These are phyloP conservation scores for Archilochus colubris DNA, from an alignment of 2,113 vertebrate species.

Conservation along the genomic window DNA sequence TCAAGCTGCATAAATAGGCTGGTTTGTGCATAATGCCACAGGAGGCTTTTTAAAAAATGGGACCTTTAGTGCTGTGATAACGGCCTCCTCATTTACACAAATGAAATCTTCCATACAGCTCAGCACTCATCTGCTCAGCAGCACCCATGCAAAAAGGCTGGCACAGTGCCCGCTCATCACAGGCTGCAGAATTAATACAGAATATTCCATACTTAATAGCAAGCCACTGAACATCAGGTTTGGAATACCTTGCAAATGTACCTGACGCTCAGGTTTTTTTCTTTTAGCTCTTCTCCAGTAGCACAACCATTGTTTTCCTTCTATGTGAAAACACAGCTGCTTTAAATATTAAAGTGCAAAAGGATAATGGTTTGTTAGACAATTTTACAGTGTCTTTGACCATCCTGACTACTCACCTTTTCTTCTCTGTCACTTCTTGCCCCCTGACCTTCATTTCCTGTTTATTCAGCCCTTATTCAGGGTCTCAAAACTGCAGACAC, in stretches of 20 bases:
- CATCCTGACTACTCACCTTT: not conserved
- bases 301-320: not conserved
- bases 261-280: not conserved
- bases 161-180: not conserved
- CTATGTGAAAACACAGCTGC: not conserved
- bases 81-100: constrained; percentile 50
- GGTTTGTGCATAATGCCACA: constrained; percentile 60
- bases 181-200: constrained; percentile 1
- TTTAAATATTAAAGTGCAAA: not conserved
- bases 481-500: constrained; percentile 16
- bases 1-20: constrained; percentile 56
- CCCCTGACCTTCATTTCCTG: not conserved
- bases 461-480: constrained; percentile 30
- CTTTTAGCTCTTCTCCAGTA: not conserved
- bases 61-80: constrained; percentile 59
- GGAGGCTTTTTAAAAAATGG: constrained; percentile 14
- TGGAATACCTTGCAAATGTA: not conserved
- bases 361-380: not conserved
- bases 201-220: constrained; percentile 30
- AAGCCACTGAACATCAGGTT: not conserved
- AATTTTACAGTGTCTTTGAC: not conserved
- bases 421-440: not conserved
- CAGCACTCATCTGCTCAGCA: constrained; percentile 31
- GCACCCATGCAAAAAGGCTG: not conserved
- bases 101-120: constrained; percentile 50